Evolutionary conservation across 1,140 invertebrate species (phyloP), one percentile per base, ranked within the genome.

Genomic region (Achatina immaculata): DNA sequence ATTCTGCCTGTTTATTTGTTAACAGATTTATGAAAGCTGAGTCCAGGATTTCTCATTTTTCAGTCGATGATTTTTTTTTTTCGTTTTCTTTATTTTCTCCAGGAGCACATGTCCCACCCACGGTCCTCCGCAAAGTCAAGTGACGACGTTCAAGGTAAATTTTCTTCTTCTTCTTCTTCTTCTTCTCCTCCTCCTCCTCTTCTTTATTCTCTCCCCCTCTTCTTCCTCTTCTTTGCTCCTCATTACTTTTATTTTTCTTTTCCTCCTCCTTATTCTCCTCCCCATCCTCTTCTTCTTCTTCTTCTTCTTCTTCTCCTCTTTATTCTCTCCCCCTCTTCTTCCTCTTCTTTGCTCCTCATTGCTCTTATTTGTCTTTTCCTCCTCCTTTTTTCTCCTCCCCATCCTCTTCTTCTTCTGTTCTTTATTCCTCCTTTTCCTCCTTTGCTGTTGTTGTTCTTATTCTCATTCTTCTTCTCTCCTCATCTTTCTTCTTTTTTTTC

Each of bases 171-270:
- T n/a, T 40, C 69, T 42, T 40, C 42, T 38, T 72, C 69, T 72
- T 38, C 40, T 7, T 72, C 69, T 72, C 69, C 31, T 36, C 34
- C 28, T 68, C 65, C 31, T 28, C 31, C 65, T 31, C 11, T 68
- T 28, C 31, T 28, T 34, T 38, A 31, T 40, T 34, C 69, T 34
- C 69, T 34, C 69, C 19, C 4, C 14, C 69, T 34, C 69, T 14
- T 9, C 19, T 40, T 34, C 69, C 14, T 38, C 14, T 40, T 14
- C 4, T 34, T 38, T 34, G 28, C 14, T 40, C 19, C 31, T 72
- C 28, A 38, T 38, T 72, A 24, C 40, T 40, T 72, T 38, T 72
- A 31, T 72, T 40, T 42, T 24, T 72, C 28, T 72, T 38, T 72
- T 38, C 4, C 2, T 6, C 69, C 42, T 14, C 42, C n/a, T 3